phyloP scores from a whole-genome alignment of 2,113 vertebrate species.

The Hystrix brachyura region DNA sequence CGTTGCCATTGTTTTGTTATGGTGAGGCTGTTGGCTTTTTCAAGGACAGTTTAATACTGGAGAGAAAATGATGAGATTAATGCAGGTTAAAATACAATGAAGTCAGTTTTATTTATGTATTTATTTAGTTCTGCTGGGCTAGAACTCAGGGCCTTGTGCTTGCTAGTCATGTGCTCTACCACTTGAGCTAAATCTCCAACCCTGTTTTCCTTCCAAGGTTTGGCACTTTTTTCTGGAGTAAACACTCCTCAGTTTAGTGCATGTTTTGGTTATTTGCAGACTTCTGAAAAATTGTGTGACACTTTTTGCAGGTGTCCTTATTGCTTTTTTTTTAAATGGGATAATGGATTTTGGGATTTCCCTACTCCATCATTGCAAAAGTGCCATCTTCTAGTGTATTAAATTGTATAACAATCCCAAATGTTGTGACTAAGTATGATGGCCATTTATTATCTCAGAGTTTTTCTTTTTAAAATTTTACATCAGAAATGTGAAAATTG shows the following conservation, averaged over 20 bases:
- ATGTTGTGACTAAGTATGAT: background rate
- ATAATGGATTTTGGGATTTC: background rate
- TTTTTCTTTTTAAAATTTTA: background rate
- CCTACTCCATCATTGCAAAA: background rate
- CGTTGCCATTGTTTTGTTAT: background rate
- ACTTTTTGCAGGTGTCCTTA: background rate
- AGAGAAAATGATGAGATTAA: background rate
- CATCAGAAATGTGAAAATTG: background rate
- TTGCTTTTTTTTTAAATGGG: background rate
- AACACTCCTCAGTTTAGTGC: background rate
- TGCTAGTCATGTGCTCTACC: no score
- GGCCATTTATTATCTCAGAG: background rate
- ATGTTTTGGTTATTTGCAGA: background rate
- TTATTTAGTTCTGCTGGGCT: no score
- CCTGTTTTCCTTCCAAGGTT: background rate
- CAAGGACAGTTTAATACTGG: background rate
- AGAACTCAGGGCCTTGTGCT: no score
- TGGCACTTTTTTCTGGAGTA: background rate
- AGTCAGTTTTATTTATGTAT: background rate
- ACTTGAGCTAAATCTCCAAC: no score
- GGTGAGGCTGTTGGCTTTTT: background rate
- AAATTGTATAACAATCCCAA: background rate
- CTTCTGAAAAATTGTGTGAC: background rate
- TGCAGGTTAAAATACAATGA: background rate
- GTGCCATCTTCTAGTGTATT: background rate